A percentile compares a stretch with the other conserved stretches of the same genome.
These are phyloP conservation scores for Megalopta genalis DNA, from an alignment of 1,140 invertebrate genomes.

Conservation along the genomic window DNA sequence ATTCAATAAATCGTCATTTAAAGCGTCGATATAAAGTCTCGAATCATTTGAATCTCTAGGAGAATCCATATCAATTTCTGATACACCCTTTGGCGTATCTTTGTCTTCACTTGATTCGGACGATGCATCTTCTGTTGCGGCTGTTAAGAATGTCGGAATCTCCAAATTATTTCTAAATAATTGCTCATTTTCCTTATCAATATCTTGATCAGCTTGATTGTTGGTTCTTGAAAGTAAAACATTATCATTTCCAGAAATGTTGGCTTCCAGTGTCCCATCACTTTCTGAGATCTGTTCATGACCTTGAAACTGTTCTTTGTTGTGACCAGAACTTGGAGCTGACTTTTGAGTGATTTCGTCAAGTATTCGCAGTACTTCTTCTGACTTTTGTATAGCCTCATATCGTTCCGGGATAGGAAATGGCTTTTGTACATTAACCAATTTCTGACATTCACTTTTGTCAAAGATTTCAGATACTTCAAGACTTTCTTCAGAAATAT, in stretches of 20 bases:
- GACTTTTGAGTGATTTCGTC: conserved; percentile 70
- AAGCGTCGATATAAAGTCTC: conserved; percentile 66
- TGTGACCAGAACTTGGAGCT: conserved; percentile 10
- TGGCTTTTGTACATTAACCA: conserved; percentile 49
- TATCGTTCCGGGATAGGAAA: conserved; percentile 66
- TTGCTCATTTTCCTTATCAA: not conserved
- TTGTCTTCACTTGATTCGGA: conserved; percentile 71
- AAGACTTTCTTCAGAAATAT: conserved; percentile 78
- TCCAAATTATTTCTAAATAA: not conserved
- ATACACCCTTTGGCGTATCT: conserved; percentile 71
- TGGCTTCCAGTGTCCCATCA: not conserved
- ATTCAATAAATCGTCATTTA: conserved; percentile 69
- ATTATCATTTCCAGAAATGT: conserved; percentile 32
- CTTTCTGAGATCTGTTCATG: conserved; percentile 13
- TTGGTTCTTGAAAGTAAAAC: conserved; percentile 1
- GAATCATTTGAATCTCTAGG: conserved; percentile 71
- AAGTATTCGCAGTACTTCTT: conserved; percentile 69
- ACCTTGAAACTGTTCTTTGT: conserved; percentile 10
- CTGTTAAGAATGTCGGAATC: not conserved
- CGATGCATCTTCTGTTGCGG: conserved; percentile 21
- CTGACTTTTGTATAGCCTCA: conserved; percentile 66
- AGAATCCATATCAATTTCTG: conserved; percentile 75
- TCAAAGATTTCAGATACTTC: conserved; percentile 78
- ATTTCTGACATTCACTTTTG: conserved; percentile 63
- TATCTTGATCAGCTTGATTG: conserved; percentile 10